phyloP scores from a whole-genome alignment of 2,888 invertebrate genomes.

The Hydraecia micacea region DNA sequence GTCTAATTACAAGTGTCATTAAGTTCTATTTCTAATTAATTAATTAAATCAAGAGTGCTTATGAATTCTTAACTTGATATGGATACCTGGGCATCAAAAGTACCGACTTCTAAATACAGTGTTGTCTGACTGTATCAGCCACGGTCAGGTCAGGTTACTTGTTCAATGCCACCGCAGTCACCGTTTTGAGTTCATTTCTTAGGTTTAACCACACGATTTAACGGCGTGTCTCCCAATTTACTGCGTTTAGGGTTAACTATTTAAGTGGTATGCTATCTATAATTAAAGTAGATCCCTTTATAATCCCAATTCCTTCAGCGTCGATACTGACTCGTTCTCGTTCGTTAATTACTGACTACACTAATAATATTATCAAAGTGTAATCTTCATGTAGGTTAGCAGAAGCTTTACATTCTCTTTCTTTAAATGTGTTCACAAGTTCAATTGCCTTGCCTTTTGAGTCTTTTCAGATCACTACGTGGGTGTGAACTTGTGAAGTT shows the following conservation, averaged over 20 bases:
- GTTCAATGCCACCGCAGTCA: background rate
- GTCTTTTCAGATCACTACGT: conserved; percentile 3
- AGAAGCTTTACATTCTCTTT: conserved; percentile 14
- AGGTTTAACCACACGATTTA: conserved; percentile 36
- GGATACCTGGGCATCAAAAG: conserved; percentile 21
- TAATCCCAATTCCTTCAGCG: background rate
- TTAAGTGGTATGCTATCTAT: background rate
- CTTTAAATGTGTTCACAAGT: background rate
- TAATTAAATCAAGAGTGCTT: conserved; percentile 20
- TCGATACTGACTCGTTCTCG: background rate
- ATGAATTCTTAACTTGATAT: conserved; percentile 10
- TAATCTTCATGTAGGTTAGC: conserved; percentile 16
- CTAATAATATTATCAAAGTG: conserved; percentile 22
- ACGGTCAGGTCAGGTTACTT: conserved; percentile 20
- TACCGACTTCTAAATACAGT: conserved; percentile 17
- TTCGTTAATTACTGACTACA: background rate
- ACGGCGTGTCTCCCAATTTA: conserved; percentile 29
- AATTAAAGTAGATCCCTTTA: background rate
- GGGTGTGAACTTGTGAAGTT: background rate
- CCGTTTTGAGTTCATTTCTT: conserved; percentile 7
- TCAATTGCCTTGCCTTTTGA: background rate
- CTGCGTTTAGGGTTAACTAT: background rate
- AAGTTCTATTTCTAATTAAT: conserved; percentile 12
- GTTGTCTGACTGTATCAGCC: background rate
- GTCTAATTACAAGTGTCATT: background rate